Evolutionary conservation across 2,888 invertebrate genomes (phyloP), one percentile per base, ranked within the genome.

Genomic region (Eucera pruinosa): DNA sequence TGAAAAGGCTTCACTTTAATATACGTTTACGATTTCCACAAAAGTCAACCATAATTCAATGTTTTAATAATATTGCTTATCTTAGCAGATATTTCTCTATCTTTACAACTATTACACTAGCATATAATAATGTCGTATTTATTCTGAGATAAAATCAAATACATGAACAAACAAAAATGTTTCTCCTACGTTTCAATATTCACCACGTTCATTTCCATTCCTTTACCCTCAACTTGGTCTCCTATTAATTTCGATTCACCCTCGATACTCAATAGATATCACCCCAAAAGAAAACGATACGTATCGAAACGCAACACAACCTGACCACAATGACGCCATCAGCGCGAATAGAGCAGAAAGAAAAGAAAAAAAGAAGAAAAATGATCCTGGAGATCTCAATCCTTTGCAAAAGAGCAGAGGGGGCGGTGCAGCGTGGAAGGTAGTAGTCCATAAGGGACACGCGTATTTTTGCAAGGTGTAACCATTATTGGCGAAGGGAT

Each of bases 401-500:
- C 20, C 18, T 20, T 13, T 3, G 18, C 20, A 15, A 58, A 13
- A 50, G 27, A 45, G 0, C 7, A 3, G 7, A 41, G 23, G 9
- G n/a, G 20, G n/a, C 2, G n/a, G 20, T 23, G 23, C 3, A 15
- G 13, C 36, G 27, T 33, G 52, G 45, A 64, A 48, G 75, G 54
- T 48, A 20, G 11, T 7, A 5, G 23, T n/a, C 18, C 13, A 50
- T 36, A 45, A 15, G 43, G 23, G 39, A 36, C 15, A 52, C 20
- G 58, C 18, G 27, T 45, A 48, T 79, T 70, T 76, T 57, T 25
- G 70, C 33, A 55, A 47, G 65, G 69, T 67, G 70, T 52, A 54
- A 36, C 64, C 43, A 73, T 75, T 73, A 70, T 78, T 50, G 30
- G 25, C 15, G 43, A 27, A 64, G 61, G 67, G 66, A 45, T 7